Base-by-base conservation (phyloP, 2,113 vertebrate species). In the Ageneiosus marmoratus region DNA sequence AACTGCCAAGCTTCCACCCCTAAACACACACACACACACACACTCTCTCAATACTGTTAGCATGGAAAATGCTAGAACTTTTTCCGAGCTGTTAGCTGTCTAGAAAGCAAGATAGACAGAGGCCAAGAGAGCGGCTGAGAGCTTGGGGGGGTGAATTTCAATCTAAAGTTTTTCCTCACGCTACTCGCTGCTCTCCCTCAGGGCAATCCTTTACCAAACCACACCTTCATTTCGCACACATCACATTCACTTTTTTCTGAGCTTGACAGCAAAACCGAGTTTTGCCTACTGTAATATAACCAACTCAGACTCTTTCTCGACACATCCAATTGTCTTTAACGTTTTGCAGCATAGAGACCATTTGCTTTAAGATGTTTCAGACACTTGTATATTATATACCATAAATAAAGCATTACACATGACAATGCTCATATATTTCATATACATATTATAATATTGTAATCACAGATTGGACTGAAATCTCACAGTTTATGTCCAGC, bases 71-170 rank as follows among this genome's bases (percentile, higher is more conserved):
- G 12, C 46, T 51, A 13, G 18, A 79, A 79, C 29, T 24, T 44
- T 81, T 81, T 81, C n/a, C 41, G 16, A 74, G 22, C 50, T 37
- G 18, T n/a, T 53, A 50, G 44, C 63, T 24, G 55, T 82, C 70
- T 37, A 46, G 48, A 62, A 48, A 37, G 79, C 62, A 69, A 37
- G 62, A 70, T 0, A 51, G 58, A 79, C 37, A 63, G n/a, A 63
- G 58, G 27, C 44, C n/a, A 48, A 63, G 58, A 32, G 60, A 65
- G 27, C n/a, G 50, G 20, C 5, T 1, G 46, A 62, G 55, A 72
- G 16, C 16, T 41, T n/a, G n/a, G n/a, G 48, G 60, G 44, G 60
- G 48, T 77, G 73, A 77, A 77, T 67, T 22, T 76, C 46, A 76
- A 76, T 53, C 41, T 50, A 67, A 53, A 50, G 70, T 50, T 37